Percentiles rank a stretch among this genome's conserved stretches.
phyloP scores from a whole-genome alignment of 2,888 invertebrate species.

The Hypomecis punctinalis region DNA sequence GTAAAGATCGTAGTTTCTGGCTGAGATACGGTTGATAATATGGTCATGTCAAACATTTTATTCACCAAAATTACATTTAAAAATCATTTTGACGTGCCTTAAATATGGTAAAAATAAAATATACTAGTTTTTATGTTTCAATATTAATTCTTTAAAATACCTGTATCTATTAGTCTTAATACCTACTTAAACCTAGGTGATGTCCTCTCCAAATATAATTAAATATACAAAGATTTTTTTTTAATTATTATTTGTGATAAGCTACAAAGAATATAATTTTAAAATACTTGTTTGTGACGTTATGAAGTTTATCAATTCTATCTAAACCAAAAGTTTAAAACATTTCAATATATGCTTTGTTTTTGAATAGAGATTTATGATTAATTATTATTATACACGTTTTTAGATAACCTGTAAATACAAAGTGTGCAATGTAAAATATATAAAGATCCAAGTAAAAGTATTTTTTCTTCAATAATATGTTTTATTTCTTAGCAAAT shows the following conservation, averaged over 20 bases:
- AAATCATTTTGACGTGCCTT: too few relatives aligned
- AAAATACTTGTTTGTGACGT: too few relatives aligned
- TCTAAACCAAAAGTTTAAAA: neutral
- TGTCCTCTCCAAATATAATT: constrained; percentile 10
- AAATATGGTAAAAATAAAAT: too few relatives aligned
- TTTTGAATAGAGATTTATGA: neutral
- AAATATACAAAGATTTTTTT: neutral
- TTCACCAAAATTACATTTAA: too few relatives aligned
- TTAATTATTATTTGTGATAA: neutral
- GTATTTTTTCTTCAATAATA: constrained; percentile 24
- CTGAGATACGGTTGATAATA: too few relatives aligned
- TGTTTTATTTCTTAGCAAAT: constrained; percentile 31
- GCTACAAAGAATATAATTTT: neutral
- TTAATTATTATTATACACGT: neutral
- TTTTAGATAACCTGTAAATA: constrained; percentile 34
- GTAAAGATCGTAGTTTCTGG: too few relatives aligned
- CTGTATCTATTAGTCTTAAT: neutral
- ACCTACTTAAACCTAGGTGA: constrained; percentile 16
- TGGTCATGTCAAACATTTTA: too few relatives aligned
- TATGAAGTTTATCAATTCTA: neutral
- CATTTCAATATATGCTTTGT: neutral
- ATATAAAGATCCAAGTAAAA: constrained; percentile 46
- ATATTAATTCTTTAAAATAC: constrained; percentile 8
- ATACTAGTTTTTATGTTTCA: too few relatives aligned
- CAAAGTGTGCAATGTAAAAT: constrained; percentile 46